Evolutionary conservation across 2,888 invertebrate species (phyloP), one percentile per base, ranked within the genome.

Genomic region (Acleris cristana): DNA sequence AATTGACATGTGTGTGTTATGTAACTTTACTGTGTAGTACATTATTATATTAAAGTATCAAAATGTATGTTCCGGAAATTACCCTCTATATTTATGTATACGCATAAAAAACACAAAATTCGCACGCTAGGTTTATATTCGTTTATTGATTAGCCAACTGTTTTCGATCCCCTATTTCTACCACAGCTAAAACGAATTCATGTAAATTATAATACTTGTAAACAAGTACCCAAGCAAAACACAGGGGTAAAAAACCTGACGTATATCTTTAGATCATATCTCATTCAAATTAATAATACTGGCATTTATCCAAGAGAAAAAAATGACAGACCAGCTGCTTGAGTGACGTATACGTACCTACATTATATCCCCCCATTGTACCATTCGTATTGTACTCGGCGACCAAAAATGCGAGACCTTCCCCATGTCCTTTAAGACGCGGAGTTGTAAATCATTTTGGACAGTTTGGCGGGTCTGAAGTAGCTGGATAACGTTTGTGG

Each of bases 221-320:
- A 57, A 34, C 58, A 63, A 53, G 16, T 48, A 58, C 44, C 54
- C 23, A 54, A 63, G 40, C 62, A 58, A 26, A 62, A 58, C 58
- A 58, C 57, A n/a, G 57, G 45, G 44, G 54, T 63, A 63, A 58
- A 65, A 67, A 63, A 54, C 49, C 57, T 54, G 67, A 40, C 59
- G 51, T 72, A 75, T 78, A 78, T 74, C 66, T 75, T 69, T 69
- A 75, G 74, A 79, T 76, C 77, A 80, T 79, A 81, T 81, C 79
- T 77, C 79, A 79, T 77, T 79, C 76, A 75, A 79, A 80, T 83
- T 82, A 83, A 81, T 83, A 84, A 77, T 73, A 69, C 70, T 72
- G 75, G 76, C 79, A 81, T 79, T 81, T 82, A 79, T 78, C 76
- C 76, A 73, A 57, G 59, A 71, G 73, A 72, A 73, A 75, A 77